Evolutionary conservation across 2,888 invertebrate genomes (phyloP), one percentile per base, ranked within the genome.

Genomic region (Phalangium opilio): DNA sequence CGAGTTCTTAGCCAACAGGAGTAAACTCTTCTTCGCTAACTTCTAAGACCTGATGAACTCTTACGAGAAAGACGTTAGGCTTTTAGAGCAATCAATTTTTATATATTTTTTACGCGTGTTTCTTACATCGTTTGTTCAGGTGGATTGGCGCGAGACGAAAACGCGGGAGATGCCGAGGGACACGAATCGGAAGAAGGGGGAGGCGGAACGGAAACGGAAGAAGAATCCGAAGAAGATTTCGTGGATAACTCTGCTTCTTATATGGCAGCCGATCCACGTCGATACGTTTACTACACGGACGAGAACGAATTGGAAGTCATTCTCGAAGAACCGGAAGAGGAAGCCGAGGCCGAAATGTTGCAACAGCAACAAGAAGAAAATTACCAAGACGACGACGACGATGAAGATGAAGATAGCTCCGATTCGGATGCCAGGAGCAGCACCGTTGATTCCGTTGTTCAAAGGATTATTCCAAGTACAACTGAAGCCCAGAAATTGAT

Each of bases 251-350:
- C 44, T 39, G 43, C 52, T 7, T 47, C 47, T 15, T 52, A 52
- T 21, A 40, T 41, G 17, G 43, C 46, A 33, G 18, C 38, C 18
- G 52, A 52, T 43, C 52, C 52, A 18, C 46, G 50, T 11, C 50
- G 52, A 14, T 52, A 48, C 36, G 44, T 47, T 4, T 52, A 52
- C 44, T 52, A 52, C 42, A 39, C 50, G 4, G 52, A 52, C 10
- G 52, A 52, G 10, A 52, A 52, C 39, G 54, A 54, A 43, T 41
- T 54, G 12, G 54, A 54, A 45, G 54, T 54, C 4, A 54, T 54
- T 14, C 54, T 52, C 4, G 54, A 54, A 41, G 52, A 54, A 50
- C 49, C 52, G 40, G 49, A 52, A 41, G 50, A 52, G 19, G 45
- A 48, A 35, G 43, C 43, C 18, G 48, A 48, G 32, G 49, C 47